Evolutionary conservation across 2,113 vertebrate species (phyloP).

Genomic region (Toxotes jaculatrix): DNA sequence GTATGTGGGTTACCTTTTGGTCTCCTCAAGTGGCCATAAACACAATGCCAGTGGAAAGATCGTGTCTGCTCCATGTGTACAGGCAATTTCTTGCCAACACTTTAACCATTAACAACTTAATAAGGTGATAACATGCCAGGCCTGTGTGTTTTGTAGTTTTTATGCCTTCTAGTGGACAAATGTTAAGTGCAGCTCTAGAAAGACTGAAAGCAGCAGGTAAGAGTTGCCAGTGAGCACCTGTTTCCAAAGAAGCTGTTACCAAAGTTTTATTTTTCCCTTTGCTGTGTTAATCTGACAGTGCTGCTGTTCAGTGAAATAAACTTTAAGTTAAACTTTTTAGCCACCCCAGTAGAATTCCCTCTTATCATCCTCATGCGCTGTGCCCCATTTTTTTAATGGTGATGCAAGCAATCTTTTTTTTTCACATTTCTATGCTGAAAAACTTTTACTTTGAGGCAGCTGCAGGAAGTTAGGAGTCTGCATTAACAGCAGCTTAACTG

Average conservation of each 20-base stretch:
- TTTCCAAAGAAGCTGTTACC: background rate
- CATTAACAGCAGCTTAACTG: constrained; percentile 33
- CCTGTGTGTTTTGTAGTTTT: constrained; percentile 6
- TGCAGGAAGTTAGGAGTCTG: constrained; percentile 17
- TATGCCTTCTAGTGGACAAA: constrained; percentile 17
- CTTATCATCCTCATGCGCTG: background rate
- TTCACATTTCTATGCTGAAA: background rate
- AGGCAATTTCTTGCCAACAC: background rate
- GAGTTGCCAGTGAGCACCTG: constrained; percentile 16
- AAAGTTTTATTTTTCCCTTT: constrained; percentile 1
- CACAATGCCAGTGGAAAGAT: background rate
- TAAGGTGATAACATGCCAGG: background rate
- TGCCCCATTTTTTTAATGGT: background rate
- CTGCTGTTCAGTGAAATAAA: constrained; percentile 17
- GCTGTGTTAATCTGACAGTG: background rate
- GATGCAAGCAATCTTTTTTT: too few relatives aligned
- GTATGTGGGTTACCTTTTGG: background rate
- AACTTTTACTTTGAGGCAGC: constrained; percentile 22
- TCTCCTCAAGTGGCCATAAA: background rate
- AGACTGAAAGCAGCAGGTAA: constrained; percentile 18
- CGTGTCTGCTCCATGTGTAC: background rate
- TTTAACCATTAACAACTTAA: background rate
- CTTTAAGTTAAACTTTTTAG: background rate
- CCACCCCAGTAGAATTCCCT: background rate
- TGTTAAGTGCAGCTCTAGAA: background rate